These are phyloP conservation scores for Pterobdella sp. DNA, from an alignment of 2,888 invertebrate genomes.

Conservation along the genomic window DNA sequence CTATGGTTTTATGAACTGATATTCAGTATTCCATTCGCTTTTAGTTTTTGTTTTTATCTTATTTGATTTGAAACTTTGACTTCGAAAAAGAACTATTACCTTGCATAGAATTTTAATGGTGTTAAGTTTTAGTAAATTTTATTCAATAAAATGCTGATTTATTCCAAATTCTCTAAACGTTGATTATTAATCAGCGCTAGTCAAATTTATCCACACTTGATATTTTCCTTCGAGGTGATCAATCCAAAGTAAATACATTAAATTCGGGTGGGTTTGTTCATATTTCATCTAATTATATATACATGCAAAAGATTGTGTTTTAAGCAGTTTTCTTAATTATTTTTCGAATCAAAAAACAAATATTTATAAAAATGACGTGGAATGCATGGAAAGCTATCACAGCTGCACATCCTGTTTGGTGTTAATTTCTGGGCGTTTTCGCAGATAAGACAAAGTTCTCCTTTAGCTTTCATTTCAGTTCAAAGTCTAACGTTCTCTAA, in stretches of 20 bases:
- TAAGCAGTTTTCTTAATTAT: not conserved
- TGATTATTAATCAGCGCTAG: not conserved
- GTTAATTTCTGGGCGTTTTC: conserved; percentile 9
- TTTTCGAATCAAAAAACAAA: not conserved
- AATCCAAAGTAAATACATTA: not conserved
- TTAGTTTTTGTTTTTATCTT: too few species aligned
- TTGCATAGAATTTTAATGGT: not conserved
- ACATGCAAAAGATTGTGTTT: too few species aligned
- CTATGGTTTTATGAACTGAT: not conserved
- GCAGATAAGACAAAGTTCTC: conserved; percentile 6
- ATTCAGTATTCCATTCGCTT: too few species aligned
- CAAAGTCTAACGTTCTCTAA: conserved; percentile 1
- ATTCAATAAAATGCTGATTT: too few species aligned
- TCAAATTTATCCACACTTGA: conserved; percentile 2
- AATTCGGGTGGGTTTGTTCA: not conserved
- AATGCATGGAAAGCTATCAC: conserved; percentile 9
- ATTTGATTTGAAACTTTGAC: too few species aligned
- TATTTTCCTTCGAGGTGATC: conserved; percentile 3
- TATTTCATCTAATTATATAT: not conserved
- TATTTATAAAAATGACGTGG: conserved; percentile 6
- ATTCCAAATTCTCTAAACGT: too few species aligned
- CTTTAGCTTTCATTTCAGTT: conserved; percentile 1
- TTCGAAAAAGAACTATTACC: too few species aligned
- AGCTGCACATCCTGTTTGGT: conserved; percentile 16
- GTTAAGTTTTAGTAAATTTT: not conserved